These are phyloP conservation scores for Batillaria attramentaria DNA, from an alignment of 1,140 invertebrate genomes.

Conservation along the genomic window DNA sequence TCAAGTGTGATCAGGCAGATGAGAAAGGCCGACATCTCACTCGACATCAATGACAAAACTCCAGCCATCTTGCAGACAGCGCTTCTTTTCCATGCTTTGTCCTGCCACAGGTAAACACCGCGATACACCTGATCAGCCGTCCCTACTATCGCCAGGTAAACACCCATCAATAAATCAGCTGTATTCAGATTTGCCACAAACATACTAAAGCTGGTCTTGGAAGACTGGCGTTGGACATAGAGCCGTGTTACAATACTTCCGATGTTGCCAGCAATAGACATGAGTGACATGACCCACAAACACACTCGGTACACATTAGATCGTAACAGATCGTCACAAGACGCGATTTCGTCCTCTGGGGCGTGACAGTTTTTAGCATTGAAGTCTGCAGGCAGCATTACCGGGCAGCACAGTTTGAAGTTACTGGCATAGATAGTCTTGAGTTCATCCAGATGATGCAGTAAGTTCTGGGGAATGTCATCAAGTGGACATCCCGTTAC, in stretches of 20 bases:
- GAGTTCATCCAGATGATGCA: neutral
- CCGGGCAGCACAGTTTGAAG: conserved; percentile 26
- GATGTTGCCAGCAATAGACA: conserved; percentile 46
- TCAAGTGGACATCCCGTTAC: neutral
- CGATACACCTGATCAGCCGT: neutral
- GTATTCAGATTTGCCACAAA: neutral
- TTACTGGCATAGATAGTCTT: conserved; percentile 5
- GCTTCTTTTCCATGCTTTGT: conserved; percentile 1
- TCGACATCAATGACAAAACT: neutral
- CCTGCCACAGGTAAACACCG: neutral
- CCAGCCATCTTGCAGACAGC: neutral
- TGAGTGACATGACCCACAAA: conserved; percentile 45
- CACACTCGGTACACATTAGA: conserved; percentile 34
- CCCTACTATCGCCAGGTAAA: conserved; percentile 22
- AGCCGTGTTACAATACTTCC: conserved; percentile 32
- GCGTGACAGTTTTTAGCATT: conserved; percentile 24
- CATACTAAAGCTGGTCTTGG: neutral
- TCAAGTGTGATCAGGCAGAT: conserved; percentile 53
- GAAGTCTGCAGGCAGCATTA: conserved; percentile 4
- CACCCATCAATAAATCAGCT: conserved; percentile 13
- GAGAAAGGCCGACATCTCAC: conserved; percentile 31
- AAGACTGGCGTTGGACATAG: neutral
- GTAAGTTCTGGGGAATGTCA: conserved; percentile 20
- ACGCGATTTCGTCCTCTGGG: conserved; percentile 45
- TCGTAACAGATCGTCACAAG: conserved; percentile 49